Percentiles rank a stretch among this genome's conserved stretches.
Evolutionary conservation across 2,797 vertebrate species (phyloP).

Genomic region (Poecile montanus): DNA sequence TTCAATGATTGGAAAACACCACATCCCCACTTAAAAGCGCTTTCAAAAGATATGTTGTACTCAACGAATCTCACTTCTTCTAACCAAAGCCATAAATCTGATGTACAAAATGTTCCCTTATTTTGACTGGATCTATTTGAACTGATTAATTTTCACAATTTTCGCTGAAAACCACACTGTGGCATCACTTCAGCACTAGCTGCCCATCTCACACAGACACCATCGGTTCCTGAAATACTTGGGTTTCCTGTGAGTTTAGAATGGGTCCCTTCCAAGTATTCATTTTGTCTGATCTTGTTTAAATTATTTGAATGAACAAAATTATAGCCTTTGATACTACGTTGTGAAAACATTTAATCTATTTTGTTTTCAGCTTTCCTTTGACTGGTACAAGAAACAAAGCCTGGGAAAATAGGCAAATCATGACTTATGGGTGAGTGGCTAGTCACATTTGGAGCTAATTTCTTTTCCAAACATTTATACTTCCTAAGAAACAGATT

Average conservation of each 20-base stretch:
- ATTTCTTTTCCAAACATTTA: slow-evolving; percentile 63
- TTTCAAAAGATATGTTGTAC: not conserved
- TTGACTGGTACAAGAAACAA: slow-evolving; percentile 48
- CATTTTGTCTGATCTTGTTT: slow-evolving; percentile 51
- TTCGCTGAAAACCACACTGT: slow-evolving; percentile 36
- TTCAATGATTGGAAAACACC: not conserved
- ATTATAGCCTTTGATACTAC: slow-evolving; percentile 46
- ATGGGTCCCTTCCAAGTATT: slow-evolving; percentile 24
- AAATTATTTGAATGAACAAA: slow-evolving; percentile 42
- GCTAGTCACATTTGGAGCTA: slow-evolving; percentile 62
- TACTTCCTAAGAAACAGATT: slow-evolving; percentile 49
- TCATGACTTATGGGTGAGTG: slow-evolving; percentile 43
- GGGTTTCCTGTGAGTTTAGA: slow-evolving; percentile 34
- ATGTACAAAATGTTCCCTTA: not conserved
- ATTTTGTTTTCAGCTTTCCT: slow-evolving; percentile 53
- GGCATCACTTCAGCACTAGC: not conserved
- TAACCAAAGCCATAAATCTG: not conserved
- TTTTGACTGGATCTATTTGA: slow-evolving; percentile 3
- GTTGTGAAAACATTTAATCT: slow-evolving; percentile 25
- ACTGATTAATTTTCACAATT: slow-evolving; percentile 27
- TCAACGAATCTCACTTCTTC: not conserved
- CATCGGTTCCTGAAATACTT: slow-evolving; percentile 9
- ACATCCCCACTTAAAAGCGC: not conserved
- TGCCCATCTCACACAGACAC: not conserved
- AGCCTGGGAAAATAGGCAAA: slow-evolving; percentile 54